These are phyloP conservation scores for Thyatira batis DNA, from an alignment of 2,888 invertebrate genomes.

Conservation along the genomic window DNA sequence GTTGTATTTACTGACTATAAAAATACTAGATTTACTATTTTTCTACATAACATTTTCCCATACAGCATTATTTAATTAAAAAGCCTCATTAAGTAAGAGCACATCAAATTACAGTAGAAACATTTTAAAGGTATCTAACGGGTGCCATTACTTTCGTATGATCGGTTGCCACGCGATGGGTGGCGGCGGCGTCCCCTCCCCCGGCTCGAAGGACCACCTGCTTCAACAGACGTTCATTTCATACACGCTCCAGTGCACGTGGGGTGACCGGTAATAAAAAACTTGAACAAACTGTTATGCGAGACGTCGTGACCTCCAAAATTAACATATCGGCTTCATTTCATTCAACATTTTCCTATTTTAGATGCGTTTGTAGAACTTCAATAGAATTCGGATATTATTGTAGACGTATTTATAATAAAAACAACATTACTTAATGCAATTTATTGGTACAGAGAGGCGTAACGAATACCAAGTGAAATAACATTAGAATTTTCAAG, in stretches of 20 bases:
- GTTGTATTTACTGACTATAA: not conserved
- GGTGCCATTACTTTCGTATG: conserved; percentile 34
- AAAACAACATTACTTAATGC: not conserved
- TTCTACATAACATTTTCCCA: not conserved
- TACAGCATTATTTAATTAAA: not conserved
- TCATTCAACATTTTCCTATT: not conserved
- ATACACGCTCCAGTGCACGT: conserved; percentile 42
- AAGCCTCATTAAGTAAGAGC: conserved; percentile 24
- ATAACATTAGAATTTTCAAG: not conserved
- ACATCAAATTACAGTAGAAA: conserved; percentile 36
- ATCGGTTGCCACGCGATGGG: conserved; percentile 49
- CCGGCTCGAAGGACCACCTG: conserved; percentile 48
- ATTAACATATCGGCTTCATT: not conserved
- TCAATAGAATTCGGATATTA: too few species aligned
- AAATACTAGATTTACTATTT: not conserved
- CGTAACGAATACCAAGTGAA: not conserved
- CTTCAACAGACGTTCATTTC: conserved; percentile 41
- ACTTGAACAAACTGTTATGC: conserved; percentile 21
- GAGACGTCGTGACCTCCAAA: conserved; percentile 6
- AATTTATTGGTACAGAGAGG: not conserved
- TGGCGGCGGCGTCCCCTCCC: conserved; percentile 20
- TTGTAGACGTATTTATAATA: too few species aligned
- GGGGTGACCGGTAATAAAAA: conserved; percentile 36
- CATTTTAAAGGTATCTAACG: conserved; percentile 41
- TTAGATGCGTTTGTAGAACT: not conserved